A percentile compares a stretch with the other conserved stretches of the same genome.
phyloP scores from a whole-genome alignment of 2,888 invertebrate genomes.

The Nomada fabriciana region DNA sequence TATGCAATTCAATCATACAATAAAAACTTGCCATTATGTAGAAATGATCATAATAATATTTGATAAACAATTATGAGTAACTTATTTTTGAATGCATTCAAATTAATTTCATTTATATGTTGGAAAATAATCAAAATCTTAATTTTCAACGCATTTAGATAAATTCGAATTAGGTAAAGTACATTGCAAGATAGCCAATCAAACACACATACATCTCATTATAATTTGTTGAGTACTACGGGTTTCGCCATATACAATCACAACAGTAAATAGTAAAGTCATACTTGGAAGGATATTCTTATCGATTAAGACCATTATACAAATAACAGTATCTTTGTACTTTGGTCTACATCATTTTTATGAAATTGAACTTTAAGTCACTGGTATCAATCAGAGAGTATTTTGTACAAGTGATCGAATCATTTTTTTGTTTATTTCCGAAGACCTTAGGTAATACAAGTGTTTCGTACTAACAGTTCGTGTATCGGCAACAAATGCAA shows the following conservation, averaged over 20 bases:
- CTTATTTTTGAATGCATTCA: neutral
- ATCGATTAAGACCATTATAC: no score
- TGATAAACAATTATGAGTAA: neutral
- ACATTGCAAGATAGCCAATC: neutral
- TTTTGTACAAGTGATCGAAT: neutral
- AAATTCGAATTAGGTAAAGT: neutral
- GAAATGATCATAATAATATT: neutral
- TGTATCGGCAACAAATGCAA: neutral
- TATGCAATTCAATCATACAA: neutral
- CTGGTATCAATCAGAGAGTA: conserved; percentile 1
- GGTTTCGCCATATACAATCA: neutral
- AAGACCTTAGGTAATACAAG: neutral
- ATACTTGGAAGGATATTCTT: no score
- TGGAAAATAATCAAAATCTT: neutral
- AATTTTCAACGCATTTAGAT: neutral
- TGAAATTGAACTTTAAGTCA: conserved; percentile 7
- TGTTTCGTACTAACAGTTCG: neutral
- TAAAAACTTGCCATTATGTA: neutral
- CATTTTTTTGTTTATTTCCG: neutral
- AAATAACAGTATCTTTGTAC: conserved; percentile 3
- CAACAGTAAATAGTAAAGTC: neutral
- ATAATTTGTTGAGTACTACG: neutral
- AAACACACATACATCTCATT: neutral
- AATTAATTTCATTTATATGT: neutral
- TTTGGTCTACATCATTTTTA: neutral